These are phyloP conservation scores for Heterocephalus glaber DNA, from an alignment of 2,113 vertebrate species.

Conservation along the genomic window DNA sequence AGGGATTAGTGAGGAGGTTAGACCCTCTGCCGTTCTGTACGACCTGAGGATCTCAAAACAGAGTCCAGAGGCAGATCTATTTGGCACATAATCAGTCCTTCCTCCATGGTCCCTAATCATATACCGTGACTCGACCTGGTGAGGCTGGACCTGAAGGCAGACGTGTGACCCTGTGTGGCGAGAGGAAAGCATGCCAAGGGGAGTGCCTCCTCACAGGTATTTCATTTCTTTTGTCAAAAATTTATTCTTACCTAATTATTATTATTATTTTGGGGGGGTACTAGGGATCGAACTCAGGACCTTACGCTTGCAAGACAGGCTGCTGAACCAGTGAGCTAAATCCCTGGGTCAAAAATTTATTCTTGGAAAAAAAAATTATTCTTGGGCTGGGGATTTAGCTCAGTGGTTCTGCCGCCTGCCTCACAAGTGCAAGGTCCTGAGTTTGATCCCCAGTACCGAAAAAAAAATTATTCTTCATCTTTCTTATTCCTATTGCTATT, in stretches of 20 bases:
- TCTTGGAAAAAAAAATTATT: background rate
- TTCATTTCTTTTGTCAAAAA: background rate
- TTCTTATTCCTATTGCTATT: background rate
- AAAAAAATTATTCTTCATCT: background rate
- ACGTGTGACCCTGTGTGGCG: accelerated
- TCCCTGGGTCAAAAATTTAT: background rate
- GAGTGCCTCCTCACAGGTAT: accelerated
- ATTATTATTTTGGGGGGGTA: too few relatives aligned
- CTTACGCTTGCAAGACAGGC: too few relatives aligned
- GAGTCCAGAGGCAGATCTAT: accelerated
- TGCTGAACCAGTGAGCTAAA: too few relatives aligned
- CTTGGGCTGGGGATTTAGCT: too few relatives aligned
- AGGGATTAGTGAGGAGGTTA: background rate
- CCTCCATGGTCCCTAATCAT: background rate
- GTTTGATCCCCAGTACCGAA: too few relatives aligned
- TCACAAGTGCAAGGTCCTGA: too few relatives aligned
- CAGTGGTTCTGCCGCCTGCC: too few relatives aligned
- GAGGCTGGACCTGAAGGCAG: accelerated
- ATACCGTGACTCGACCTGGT: accelerated
- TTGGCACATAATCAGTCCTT: background rate
- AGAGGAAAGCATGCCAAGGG: accelerated
- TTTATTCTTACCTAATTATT: slow-evolving; percentile 17
- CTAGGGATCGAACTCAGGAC: too few relatives aligned
- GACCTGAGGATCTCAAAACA: accelerated
- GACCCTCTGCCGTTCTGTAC: accelerated